Evolutionary conservation across 2,113 vertebrate species (phyloP), one percentile per base, ranked within the genome.

Genomic region (Aphelocoma coerulescens): DNA sequence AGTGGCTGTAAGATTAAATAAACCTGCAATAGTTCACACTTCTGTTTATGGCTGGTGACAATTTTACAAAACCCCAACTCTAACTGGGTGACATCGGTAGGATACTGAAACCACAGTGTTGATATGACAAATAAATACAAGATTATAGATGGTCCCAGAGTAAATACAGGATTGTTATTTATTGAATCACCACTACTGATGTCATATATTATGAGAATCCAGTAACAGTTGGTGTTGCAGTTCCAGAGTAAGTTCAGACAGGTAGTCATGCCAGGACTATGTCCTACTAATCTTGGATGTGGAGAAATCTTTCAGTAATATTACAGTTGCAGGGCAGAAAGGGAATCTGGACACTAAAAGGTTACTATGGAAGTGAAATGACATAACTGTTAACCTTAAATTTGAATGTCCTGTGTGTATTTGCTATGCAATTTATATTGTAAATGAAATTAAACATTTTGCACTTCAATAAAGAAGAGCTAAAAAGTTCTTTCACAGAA

Each of bases 1-100:
- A 55, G 39, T 49, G 49, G 28, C 85, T 94, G 54, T 77, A 81
- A 91, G 77, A 77, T 94, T 78, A 97, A 95, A 95, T 88, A 91
- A 93, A 87, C 58, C 63, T 93, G 32, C 39, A 88, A 3, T 52
- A 68, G 59, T 72, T 96, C 39, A 78, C 55, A 51, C 32, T 96
- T 93, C 57, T 94, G 43, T 94, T 95, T 95, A 88, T 84, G 89
- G 32, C 82, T 89, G 49, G 62, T 96, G 91, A 85, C 80, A 96
- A 92, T 74, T 67, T 83, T 61, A 88, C 55, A 86, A 83, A 89
- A 69, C 18, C 89, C 51, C 82, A 63, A 30, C 32, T 88, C 71
- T 91, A 92, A 73, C 57, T 88, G 65, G 37, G 46, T 95, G 66
- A 94, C 61, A 95, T 89, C 58, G 72, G 79, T 80, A 87, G 71